phyloP scores from a whole-genome alignment of 2,888 invertebrate genomes.

The Rugalucina vietnamica region DNA sequence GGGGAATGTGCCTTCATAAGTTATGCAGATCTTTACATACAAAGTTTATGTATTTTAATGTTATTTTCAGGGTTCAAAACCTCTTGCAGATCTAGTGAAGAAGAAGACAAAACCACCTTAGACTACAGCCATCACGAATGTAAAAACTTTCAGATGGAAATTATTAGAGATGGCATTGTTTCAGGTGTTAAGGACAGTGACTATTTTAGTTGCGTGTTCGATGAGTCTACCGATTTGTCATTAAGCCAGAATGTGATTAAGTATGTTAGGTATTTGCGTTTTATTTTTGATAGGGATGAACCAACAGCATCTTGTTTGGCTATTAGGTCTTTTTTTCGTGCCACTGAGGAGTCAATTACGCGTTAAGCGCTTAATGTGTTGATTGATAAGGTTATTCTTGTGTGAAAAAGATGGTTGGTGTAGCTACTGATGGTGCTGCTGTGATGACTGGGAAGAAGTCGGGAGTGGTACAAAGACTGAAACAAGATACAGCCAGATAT shows the following conservation, averaged over 20 bases:
- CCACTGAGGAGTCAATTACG: constrained; percentile 31
- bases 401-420: constrained; percentile 37
- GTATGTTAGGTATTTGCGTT: constrained; percentile 27
- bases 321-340: constrained; percentile 20
- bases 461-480: background rate
- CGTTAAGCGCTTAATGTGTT: background rate
- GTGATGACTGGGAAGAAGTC: constrained; percentile 36
- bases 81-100: background rate
- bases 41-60: too few relatives aligned
- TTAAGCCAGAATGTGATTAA: constrained; percentile 37
- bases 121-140: background rate
- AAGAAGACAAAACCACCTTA: too few relatives aligned
- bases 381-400: constrained; percentile 21
- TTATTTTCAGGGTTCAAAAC: constrained; percentile 1
- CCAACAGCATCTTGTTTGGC: constrained; percentile 27
- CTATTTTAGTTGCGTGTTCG: constrained; percentile 41
- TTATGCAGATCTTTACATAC: too few relatives aligned
- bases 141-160: background rate
- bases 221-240: constrained; percentile 39
- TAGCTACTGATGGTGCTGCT: constrained; percentile 48
- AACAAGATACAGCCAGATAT: constrained; percentile 36
- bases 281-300: background rate
- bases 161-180: background rate
- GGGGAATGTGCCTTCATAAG: too few relatives aligned
- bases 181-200: background rate